Percentiles rank a stretch among this genome's conserved stretches.
Evolutionary conservation across 2,888 invertebrate species (phyloP).

Genomic region (Rhingia rostrata): DNA sequence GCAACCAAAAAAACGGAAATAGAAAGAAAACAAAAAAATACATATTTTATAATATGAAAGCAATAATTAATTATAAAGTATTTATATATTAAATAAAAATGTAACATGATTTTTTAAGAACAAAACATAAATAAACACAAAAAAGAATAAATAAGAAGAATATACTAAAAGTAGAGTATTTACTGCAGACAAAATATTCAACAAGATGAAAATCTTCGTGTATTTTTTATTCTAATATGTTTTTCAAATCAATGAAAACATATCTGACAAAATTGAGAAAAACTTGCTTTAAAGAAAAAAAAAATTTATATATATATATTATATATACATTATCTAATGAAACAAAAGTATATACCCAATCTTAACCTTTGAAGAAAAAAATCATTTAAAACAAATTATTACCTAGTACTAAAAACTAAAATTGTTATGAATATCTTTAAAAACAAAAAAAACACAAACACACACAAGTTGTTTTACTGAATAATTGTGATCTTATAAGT

Average conservation of each 20-base stretch:
- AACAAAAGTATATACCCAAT: constrained; percentile 55
- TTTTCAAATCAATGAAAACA: constrained; percentile 69
- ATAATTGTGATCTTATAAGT: constrained; percentile 20
- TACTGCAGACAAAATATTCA: constrained; percentile 59
- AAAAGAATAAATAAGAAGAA: constrained; percentile 31
- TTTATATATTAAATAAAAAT: constrained; percentile 61
- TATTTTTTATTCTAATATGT: constrained; percentile 65
- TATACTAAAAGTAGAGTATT: constrained; percentile 55
- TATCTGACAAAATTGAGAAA: constrained; percentile 42
- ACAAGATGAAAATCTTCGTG: constrained; percentile 43
- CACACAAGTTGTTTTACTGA: constrained; percentile 12
- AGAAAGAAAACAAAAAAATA: constrained; percentile 52
- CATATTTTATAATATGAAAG: constrained; percentile 73
- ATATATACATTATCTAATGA: constrained; percentile 61
- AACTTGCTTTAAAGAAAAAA: constrained; percentile 59
- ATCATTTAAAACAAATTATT: constrained; percentile 23
- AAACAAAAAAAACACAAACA: neutral
- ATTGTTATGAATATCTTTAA: constrained; percentile 54
- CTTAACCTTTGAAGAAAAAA: constrained; percentile 38
- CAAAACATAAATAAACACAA: constrained; percentile 38
- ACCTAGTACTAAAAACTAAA: constrained; percentile 48
- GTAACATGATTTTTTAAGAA: constrained; percentile 60
- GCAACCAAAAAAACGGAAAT: constrained; percentile 27
- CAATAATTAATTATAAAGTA: constrained; percentile 74
- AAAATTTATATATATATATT: constrained; percentile 56